A percentile compares a stretch with the other conserved stretches of the same genome.
Conservation (phyloP, 1,140 invertebrate species). For the Xylocopa sonorina region DNA sequence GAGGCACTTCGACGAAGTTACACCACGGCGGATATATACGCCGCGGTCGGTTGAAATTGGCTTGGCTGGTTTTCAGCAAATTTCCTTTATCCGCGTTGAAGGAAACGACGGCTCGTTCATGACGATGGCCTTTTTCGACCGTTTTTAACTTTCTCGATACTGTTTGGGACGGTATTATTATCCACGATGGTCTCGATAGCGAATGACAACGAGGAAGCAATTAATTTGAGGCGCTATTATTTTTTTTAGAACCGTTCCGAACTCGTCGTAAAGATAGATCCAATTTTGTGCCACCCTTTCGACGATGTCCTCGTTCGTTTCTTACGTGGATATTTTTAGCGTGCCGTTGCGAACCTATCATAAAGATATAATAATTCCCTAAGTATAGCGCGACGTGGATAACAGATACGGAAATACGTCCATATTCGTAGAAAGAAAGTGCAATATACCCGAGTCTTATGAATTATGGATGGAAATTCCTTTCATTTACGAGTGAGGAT, state of each 20-base stretch:
- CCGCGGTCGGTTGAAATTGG: slow-evolving; percentile 3
- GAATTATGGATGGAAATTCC: slow-evolving; percentile 10
- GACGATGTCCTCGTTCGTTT: not conserved
- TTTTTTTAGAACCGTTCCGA: too few species aligned
- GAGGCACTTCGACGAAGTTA: slow-evolving; percentile 9
- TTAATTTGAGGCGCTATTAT: too few species aligned
- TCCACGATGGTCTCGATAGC: too few species aligned
- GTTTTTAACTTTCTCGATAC: not conserved
- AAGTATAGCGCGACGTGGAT: too few species aligned
- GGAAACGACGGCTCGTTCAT: not conserved
- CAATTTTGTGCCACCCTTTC: too few species aligned
- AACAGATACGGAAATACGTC: slow-evolving; percentile 1
- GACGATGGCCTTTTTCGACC: not conserved
- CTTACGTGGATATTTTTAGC: not conserved
- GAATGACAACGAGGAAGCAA: too few species aligned
- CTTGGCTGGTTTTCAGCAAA: slow-evolving; percentile 8
- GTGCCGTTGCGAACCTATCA: not conserved
- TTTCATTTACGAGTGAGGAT: not conserved
- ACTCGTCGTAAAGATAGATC: too few species aligned
- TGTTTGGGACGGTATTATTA: not conserved
- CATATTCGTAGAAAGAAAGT: not conserved
- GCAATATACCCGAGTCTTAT: not conserved
- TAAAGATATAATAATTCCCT: not conserved
- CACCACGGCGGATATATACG: not conserved
- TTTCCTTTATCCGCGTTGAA: slow-evolving; percentile 1